Evolutionary conservation across 2,888 invertebrate species (phyloP).

Genomic region (Orthosia gothica): DNA sequence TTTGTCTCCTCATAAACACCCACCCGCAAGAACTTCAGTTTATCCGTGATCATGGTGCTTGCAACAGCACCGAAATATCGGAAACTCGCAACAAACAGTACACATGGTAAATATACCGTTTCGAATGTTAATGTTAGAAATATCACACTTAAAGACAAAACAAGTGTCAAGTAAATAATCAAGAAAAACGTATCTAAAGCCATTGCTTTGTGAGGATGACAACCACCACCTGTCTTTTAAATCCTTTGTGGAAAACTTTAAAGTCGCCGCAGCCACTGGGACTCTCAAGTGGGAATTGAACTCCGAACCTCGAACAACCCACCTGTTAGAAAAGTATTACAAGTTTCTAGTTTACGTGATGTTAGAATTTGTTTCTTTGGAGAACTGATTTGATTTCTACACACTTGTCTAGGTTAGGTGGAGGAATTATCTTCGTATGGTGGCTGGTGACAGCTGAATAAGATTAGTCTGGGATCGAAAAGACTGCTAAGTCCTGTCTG

Average conservation of each 20-base stretch:
- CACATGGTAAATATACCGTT: too few relatives aligned
- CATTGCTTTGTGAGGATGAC: conserved; percentile 46
- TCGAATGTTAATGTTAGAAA: too few relatives aligned
- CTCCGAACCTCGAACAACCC: conserved; percentile 30
- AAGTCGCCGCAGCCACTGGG: conserved; percentile 41
- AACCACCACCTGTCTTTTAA: conserved; percentile 45
- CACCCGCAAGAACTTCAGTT: too few relatives aligned
- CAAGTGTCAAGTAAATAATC: conserved; percentile 24
- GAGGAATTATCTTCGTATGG: neutral
- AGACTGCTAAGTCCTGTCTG: neutral
- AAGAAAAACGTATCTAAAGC: conserved; percentile 36
- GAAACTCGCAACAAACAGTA: too few relatives aligned
- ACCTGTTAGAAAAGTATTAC: conserved; percentile 53
- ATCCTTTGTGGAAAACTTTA: conserved; percentile 59
- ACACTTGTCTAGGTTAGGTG: neutral
- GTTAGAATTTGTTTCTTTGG: conserved; percentile 21
- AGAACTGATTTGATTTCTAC: conserved; percentile 21
- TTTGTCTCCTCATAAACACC: too few relatives aligned
- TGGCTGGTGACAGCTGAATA: neutral
- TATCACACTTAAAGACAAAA: neutral
- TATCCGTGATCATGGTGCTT: too few relatives aligned
- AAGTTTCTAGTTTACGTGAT: conserved; percentile 40
- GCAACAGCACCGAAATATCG: too few relatives aligned
- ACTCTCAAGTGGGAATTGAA: conserved; percentile 44
- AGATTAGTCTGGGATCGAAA: neutral